Base-by-base conservation (phyloP, 2,113 vertebrate species). In the Proteles cristata region DNA sequence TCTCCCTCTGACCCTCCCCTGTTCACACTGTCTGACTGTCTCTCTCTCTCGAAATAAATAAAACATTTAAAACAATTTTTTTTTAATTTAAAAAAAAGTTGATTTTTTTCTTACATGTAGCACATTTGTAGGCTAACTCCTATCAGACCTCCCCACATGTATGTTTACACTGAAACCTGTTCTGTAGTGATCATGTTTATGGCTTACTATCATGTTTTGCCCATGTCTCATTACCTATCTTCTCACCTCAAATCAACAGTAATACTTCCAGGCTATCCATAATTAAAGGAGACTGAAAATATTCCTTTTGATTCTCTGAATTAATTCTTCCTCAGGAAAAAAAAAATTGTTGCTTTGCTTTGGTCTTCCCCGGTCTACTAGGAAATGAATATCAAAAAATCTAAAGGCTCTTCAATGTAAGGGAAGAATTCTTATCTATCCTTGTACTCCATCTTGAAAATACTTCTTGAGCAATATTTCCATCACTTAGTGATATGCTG, bases 231-330 rank as follows among this genome's bases (percentile, higher is more conserved):
- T 89, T 65, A 80, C 82, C 86, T 79, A 35, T 88, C 63, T 80
- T 80, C 25, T 25, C 43, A 77, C 33, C 39, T 82, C 25, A 94
- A 90, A 55, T 43, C 50, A 33, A 14, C 3, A 55, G 45, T 33
- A 92, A 90, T 66, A 84, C 28, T 68, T 5, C 31, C 33, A 63
- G 39, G 2, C 10, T n/a, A 61, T 90, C n/a, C 31, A 84, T 68
- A 84, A 94, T 69, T 93, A n/a, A 93, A 33, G 83, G 85, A 48
- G 7, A 93, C 6, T 74, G 31, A 74, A 83, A 92, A 85, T 50
- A 95, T 33, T 88, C 35, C 58, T 74, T 69, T 80, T 63, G 25
- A 55, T 35, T 43, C 5, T 45, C 71, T 86, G 66, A 79, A 94
- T 84, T 95, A 84, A 85, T 81, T 85, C n/a, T 82, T 83, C 11